A percentile compares a stretch with the other conserved stretches of the same genome.
phyloP scores from a whole-genome alignment of 2,888 invertebrate species.

The Hedya salicella region DNA sequence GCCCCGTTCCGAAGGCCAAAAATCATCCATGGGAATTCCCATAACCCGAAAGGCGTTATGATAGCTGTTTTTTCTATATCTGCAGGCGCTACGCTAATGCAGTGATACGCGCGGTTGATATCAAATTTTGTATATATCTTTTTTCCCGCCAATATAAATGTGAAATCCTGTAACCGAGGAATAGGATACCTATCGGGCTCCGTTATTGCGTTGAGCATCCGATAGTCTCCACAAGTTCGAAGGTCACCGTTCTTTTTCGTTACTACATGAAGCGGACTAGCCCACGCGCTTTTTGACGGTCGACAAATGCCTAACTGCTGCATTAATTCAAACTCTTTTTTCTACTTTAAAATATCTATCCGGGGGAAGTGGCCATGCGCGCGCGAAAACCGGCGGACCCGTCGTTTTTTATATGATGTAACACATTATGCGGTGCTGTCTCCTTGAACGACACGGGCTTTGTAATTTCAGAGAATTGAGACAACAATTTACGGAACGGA shows the following conservation, averaged over 20 bases:
- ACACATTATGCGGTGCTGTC: background rate
- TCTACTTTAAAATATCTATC: constrained; percentile 15
- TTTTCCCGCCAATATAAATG: constrained; percentile 40
- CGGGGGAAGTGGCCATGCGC: constrained; percentile 8
- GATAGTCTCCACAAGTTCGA: constrained; percentile 57
- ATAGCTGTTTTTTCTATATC: too few relatives aligned
- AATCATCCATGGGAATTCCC: too few relatives aligned
- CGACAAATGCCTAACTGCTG: constrained; percentile 53
- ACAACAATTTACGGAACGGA: too few relatives aligned
- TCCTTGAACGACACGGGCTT: too few relatives aligned
- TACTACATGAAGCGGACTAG: constrained; percentile 55
- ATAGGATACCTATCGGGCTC: constrained; percentile 56
- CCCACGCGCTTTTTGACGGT: constrained; percentile 56
- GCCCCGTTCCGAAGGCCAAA: too few relatives aligned
- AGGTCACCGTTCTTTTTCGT: constrained; percentile 39
- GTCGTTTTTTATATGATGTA: background rate
- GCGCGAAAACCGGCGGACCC: background rate
- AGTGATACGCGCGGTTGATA: background rate
- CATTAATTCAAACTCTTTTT: constrained; percentile 44
- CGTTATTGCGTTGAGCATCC: constrained; percentile 54
- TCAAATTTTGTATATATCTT: constrained; percentile 8
- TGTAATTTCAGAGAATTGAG: too few relatives aligned
- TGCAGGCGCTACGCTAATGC: too few relatives aligned
- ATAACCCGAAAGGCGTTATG: too few relatives aligned
- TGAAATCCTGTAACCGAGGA: constrained; percentile 53